Evolutionary conservation across 2,888 invertebrate genomes (phyloP).

Genomic region (Alviniconcha strummeri): DNA sequence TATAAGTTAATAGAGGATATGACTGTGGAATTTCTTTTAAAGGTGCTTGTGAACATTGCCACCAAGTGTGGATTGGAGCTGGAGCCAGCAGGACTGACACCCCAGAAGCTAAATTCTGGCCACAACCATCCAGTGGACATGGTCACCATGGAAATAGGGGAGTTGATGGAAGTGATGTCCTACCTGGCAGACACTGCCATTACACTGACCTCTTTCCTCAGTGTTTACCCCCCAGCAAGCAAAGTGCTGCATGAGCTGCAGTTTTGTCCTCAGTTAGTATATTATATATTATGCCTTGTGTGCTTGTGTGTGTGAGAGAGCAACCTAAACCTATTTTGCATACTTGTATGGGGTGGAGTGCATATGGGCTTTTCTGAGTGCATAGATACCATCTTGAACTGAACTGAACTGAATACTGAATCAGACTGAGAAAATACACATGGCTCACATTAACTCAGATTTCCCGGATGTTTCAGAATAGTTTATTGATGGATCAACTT

Average conservation of each 20-base stretch:
- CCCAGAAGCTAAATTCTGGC: constrained; percentile 55
- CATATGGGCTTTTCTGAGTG: not conserved
- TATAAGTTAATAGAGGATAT: too few species aligned
- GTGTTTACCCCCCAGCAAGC: constrained; percentile 79
- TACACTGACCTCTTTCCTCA: constrained; percentile 82
- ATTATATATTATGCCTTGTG: not conserved
- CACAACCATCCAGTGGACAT: constrained; percentile 42
- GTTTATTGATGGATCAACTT: too few species aligned
- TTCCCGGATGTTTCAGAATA: too few species aligned
- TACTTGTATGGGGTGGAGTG: not conserved
- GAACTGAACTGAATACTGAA: too few species aligned
- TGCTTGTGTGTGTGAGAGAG: not conserved
- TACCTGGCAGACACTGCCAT: constrained; percentile 83
- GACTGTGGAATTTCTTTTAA: too few species aligned
- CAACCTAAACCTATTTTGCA: not conserved
- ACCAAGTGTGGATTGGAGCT: constrained; percentile 61
- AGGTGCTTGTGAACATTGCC: constrained; percentile 73
- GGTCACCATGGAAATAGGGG: constrained; percentile 56
- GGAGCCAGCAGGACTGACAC: constrained; percentile 46
- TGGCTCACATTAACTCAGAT: too few species aligned
- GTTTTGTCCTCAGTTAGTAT: constrained; percentile 61
- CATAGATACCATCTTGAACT: not conserved
- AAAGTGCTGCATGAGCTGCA: constrained; percentile 78
- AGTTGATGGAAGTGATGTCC: constrained; percentile 81
- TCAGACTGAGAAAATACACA: too few species aligned